Conservation (phyloP, 2,888 invertebrate genomes). For the Cremastinae sp. region DNA sequence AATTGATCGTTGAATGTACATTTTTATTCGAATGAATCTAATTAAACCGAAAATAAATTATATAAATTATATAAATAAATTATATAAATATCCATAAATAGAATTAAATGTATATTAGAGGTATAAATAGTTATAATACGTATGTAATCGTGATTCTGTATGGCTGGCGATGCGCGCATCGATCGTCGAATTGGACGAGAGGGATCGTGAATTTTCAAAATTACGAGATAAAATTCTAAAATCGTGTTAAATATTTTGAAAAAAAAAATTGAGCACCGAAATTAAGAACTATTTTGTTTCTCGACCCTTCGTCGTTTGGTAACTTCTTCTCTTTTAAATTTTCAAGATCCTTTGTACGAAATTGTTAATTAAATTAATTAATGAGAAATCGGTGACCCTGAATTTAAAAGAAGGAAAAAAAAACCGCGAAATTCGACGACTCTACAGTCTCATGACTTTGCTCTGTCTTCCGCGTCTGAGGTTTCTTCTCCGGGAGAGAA, state of each 20-base stretch:
- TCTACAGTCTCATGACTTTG: conserved; percentile 73
- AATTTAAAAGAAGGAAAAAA: not conserved
- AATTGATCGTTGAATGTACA: conserved; percentile 38
- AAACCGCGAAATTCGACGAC: not conserved
- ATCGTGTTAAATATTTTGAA: not conserved
- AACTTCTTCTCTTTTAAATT: not conserved
- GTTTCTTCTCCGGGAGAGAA: conserved; percentile 70
- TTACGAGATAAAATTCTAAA: too few species aligned
- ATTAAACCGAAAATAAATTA: conserved; percentile 73
- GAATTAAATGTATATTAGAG: conserved; percentile 10
- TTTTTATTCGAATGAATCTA: conserved; percentile 54
- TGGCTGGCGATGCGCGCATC: conserved; percentile 27
- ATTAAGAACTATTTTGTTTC: not conserved
- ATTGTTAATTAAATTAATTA: not conserved
- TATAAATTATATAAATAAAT: conserved; percentile 66
- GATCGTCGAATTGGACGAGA: conserved; percentile 7
- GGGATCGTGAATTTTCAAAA: not conserved
- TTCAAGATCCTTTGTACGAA: not conserved
- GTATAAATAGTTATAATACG: conserved; percentile 37
- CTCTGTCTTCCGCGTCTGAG: conserved; percentile 69
- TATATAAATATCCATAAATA: conserved; percentile 69
- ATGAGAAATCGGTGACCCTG: not conserved
- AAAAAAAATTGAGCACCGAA: conserved; percentile 15
- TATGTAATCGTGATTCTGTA: conserved; percentile 20
- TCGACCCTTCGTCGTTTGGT: not conserved